Conservation (phyloP, 2,797 vertebrate species). For the Rhynchotus rufescens region DNA sequence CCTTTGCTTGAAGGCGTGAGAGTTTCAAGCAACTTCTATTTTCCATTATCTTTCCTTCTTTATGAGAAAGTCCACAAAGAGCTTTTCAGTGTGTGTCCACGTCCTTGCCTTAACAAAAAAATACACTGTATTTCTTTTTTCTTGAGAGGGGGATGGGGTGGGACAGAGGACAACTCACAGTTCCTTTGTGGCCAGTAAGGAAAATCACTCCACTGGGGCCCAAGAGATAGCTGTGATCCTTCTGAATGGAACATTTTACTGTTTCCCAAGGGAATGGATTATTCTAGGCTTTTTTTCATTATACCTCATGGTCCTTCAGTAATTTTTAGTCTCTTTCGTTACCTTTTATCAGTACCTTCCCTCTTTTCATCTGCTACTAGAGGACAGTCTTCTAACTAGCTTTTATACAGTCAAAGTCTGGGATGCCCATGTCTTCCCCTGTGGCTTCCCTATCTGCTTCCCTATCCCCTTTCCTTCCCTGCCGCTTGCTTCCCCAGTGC, state of each 20-base stretch:
- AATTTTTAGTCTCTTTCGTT: background rate
- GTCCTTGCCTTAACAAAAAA: background rate
- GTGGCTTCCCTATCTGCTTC: background rate
- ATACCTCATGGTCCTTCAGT: background rate
- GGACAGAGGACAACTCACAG: background rate
- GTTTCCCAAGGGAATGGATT: background rate
- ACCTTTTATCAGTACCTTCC: background rate
- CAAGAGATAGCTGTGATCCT: background rate
- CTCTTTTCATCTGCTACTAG: background rate
- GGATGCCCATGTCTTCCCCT: background rate
- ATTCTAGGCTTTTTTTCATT: background rate
- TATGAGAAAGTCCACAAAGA: slow-evolving; percentile 8
- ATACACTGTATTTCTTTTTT: background rate
- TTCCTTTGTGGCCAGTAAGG: background rate
- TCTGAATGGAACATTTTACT: background rate
- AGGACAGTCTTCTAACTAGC: background rate
- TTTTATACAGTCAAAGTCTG: background rate
- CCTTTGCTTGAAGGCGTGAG: background rate
- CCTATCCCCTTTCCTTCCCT: background rate
- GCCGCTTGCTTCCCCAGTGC: background rate
- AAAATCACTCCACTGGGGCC: slow-evolving; percentile 5
- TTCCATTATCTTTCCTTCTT: background rate
- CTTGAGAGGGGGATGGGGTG: background rate
- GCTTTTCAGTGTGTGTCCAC: background rate
- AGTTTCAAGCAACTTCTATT: background rate